Evolutionary conservation across 2,797 vertebrate species (phyloP).

Genomic region (Gambusia yucatana): DNA sequence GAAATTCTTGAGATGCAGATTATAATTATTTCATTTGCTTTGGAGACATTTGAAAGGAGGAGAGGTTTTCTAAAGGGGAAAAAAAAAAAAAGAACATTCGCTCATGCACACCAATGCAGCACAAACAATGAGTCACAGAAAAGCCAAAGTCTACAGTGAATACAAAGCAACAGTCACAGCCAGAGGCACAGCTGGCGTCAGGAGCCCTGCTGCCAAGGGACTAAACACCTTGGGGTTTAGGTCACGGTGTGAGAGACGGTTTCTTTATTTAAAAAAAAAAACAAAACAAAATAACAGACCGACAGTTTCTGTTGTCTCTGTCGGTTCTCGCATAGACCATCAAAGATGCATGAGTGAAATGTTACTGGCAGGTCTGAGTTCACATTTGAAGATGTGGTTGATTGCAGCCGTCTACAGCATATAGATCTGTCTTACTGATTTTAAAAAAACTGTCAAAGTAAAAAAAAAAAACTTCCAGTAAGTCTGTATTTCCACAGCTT

Average conservation of each 20-base stretch:
- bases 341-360: neutral
- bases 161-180: slow-evolving; percentile 29
- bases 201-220: slow-evolving; percentile 16
- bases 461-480: neutral
- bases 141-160: slow-evolving; percentile 37
- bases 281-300: slow-evolving; percentile 15
- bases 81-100: neutral
- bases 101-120: slow-evolving; percentile 10
- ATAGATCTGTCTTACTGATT: neutral
- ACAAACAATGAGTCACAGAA: slow-evolving; percentile 23
- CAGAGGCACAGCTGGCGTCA: slow-evolving; percentile 52
- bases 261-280: slow-evolving; percentile 9
- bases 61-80: neutral
- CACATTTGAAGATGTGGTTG: neutral
- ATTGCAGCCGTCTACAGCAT: neutral
- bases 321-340: neutral
- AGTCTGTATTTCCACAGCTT: slow-evolving; percentile 1
- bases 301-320: slow-evolving; percentile 9
- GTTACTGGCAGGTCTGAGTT: neutral
- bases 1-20: neutral
- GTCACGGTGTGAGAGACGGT: slow-evolving; percentile 22
- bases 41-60: neutral
- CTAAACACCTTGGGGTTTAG: slow-evolving; percentile 47
- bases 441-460: neutral
- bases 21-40: neutral